Evolutionary conservation across 2,888 invertebrate species (phyloP).

Genomic region (Epistrophella euchroma): DNA sequence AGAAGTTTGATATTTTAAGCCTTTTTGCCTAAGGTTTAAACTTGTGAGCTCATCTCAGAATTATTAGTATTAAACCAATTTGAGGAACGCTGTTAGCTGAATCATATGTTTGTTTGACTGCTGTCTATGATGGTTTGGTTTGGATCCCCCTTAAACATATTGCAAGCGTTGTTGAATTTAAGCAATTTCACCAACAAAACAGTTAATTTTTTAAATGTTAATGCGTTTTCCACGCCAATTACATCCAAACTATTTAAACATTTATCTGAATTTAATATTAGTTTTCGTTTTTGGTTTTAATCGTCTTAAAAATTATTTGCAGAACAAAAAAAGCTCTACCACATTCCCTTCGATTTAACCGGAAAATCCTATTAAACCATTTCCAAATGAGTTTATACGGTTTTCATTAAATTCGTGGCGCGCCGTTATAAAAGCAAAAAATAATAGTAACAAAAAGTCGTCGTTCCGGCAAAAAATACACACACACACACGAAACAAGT

Average conservation of each 20-base stretch:
- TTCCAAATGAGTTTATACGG: conserved; percentile 70
- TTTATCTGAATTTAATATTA: background rate
- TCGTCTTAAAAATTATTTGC: background rate
- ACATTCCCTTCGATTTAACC: conserved; percentile 60
- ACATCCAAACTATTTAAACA: background rate
- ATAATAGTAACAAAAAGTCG: conserved; percentile 70
- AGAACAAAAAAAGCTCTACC: background rate
- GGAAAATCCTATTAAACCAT: conserved; percentile 69
- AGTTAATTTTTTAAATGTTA: too few relatives aligned
- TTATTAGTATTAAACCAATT: too few relatives aligned
- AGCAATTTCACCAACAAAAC: too few relatives aligned
- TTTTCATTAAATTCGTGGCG: conserved; percentile 60
- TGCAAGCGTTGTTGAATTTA: too few relatives aligned
- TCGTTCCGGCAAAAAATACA: background rate
- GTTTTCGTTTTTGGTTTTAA: background rate
- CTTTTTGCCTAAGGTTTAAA: too few relatives aligned
- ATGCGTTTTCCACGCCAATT: too few relatives aligned
- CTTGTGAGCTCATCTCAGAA: too few relatives aligned
- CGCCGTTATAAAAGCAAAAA: conserved; percentile 60
- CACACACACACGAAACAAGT: background rate
- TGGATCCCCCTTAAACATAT: too few relatives aligned
- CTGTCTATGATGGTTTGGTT: too few relatives aligned
- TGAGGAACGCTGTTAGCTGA: too few relatives aligned
- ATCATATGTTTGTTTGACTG: too few relatives aligned
- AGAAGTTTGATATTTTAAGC: too few relatives aligned